phyloP scores from a whole-genome alignment of 2,797 vertebrate species.

The Eulemur rubriventer region DNA sequence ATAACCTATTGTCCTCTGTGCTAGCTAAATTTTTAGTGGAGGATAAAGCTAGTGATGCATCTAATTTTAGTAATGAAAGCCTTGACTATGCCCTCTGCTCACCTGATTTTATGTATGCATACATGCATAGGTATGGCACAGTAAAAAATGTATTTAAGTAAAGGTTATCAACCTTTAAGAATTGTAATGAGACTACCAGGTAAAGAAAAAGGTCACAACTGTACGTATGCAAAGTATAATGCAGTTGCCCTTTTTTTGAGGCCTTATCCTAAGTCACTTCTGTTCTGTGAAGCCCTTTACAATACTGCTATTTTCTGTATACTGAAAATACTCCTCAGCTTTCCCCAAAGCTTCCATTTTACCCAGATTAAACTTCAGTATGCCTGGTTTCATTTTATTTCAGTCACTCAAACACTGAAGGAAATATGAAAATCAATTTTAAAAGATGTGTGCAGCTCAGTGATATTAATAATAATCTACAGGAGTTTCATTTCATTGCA shows the following conservation, averaged over 20 bases:
- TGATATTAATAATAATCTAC: constrained; percentile 2
- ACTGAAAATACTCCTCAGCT: constrained; percentile 3
- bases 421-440: background rate
- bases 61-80: background rate
- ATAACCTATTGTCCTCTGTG: background rate
- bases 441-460: background rate
- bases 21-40: background rate
- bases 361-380: background rate
- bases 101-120: background rate
- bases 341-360: background rate
- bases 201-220: background rate
- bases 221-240: background rate
- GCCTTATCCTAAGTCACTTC: background rate
- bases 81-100: background rate
- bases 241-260: background rate
- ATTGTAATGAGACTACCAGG: background rate
- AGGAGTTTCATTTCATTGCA: background rate
- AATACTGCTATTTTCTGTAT: background rate
- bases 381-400: constrained; percentile 22
- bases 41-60: background rate
- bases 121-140: background rate
- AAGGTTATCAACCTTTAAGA: constrained; percentile 20
- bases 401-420: background rate
- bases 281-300: background rate
- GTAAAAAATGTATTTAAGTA: background rate